Conservation (phyloP, 2,113 vertebrate species). For the Parotia lawesii region DNA sequence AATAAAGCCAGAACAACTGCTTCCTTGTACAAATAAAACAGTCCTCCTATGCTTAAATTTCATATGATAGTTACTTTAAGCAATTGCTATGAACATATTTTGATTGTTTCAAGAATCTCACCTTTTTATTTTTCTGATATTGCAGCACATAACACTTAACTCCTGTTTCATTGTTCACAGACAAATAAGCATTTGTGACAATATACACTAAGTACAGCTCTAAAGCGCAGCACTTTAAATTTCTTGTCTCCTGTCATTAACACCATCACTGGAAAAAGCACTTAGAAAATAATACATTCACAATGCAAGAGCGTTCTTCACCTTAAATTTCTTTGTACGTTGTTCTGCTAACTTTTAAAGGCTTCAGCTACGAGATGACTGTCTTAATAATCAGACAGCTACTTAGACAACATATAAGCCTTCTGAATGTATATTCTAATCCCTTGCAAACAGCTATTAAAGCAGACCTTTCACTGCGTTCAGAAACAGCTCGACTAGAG, state of each 20-base stretch:
- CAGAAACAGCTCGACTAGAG: not conserved
- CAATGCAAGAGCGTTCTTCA: not conserved
- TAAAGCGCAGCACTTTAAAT: fast-evolving
- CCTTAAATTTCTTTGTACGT: fast-evolving
- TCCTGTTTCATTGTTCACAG: not conserved
- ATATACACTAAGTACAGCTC: not conserved
- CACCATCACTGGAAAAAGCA: not conserved
- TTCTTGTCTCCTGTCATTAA: not conserved
- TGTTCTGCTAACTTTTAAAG: not conserved
- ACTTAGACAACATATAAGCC: not conserved
- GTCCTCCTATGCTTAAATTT: not conserved
- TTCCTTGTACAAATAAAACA: not conserved
- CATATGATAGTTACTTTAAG: not conserved
- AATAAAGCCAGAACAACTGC: not conserved
- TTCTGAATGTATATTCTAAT: not conserved
- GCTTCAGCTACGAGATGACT: not conserved
- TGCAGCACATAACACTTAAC: not conserved
- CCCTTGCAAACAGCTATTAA: not conserved
- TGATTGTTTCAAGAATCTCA: not conserved
- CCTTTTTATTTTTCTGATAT: not conserved
- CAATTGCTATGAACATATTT: not conserved
- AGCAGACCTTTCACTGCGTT: not conserved
- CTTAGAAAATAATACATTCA: fast-evolving
- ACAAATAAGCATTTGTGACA: not conserved
- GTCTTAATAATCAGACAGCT: not conserved